Evolutionary conservation across 2,888 invertebrate genomes (phyloP).

Genomic region (Orthosia gracilis): DNA sequence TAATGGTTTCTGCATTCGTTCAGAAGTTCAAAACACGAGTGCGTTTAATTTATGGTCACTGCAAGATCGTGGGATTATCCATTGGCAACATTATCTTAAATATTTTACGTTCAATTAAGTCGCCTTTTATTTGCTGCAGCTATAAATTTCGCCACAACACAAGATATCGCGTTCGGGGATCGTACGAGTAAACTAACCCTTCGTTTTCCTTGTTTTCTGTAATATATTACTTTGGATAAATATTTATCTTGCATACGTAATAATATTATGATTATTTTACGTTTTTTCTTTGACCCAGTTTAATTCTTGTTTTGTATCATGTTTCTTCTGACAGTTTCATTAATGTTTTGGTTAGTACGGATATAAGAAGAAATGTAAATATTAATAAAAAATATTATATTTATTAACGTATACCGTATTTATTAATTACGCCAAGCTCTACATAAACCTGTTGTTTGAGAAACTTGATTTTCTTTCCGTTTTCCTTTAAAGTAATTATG

Average conservation of each 20-base stretch:
- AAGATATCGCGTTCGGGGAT: constrained; percentile 73
- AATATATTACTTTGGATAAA: constrained; percentile 67
- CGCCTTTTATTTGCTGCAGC: constrained; percentile 76
- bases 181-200: constrained; percentile 68
- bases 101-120: constrained; percentile 86
- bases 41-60: constrained; percentile 84
- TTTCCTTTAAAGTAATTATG: background rate
- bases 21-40: constrained; percentile 80
- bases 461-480: background rate
- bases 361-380: background rate
- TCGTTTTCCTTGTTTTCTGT: constrained; percentile 69
- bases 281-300: constrained; percentile 33
- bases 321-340: background rate
- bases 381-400: background rate
- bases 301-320: constrained; percentile 2
- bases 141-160: constrained; percentile 78
- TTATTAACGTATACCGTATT: background rate
- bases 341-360: background rate
- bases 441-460: background rate
- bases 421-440: background rate
- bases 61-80: constrained; percentile 84
- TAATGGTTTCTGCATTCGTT: constrained; percentile 87
- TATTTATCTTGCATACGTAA: constrained; percentile 62
- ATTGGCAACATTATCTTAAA: constrained; percentile 89
- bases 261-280: constrained; percentile 50